A percentile compares a stretch with the other conserved stretches of the same genome.
Evolutionary conservation across 2,888 invertebrate genomes (phyloP).

Genomic region (Phrixothrix hirtus): DNA sequence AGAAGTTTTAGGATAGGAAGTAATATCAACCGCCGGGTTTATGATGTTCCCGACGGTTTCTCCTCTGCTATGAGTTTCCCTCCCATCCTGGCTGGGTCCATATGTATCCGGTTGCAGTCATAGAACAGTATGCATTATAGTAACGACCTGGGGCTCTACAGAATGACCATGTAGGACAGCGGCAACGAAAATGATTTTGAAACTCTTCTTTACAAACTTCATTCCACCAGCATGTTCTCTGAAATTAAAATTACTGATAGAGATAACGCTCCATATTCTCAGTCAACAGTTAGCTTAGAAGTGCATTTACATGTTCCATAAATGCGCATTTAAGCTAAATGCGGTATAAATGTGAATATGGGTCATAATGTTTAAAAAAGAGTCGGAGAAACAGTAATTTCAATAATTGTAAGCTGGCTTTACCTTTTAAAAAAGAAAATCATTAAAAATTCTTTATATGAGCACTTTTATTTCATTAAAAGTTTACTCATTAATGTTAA

Average conservation of each 20-base stretch:
- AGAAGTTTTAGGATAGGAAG: too few species aligned
- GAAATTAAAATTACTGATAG: slow-evolving; percentile 33
- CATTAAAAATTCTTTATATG: too few species aligned
- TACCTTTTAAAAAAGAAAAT: too few species aligned
- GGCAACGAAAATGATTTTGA: slow-evolving; percentile 82
- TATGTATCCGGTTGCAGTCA: slow-evolving; percentile 88
- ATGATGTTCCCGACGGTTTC: slow-evolving; percentile 24
- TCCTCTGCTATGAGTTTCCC: slow-evolving; percentile 43
- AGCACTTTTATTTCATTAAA: too few species aligned
- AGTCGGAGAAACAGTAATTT: too few species aligned
- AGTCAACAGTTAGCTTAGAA: too few species aligned
- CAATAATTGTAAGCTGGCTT: too few species aligned
- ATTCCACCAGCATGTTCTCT: slow-evolving; percentile 94
- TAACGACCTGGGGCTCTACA: slow-evolving; percentile 87
- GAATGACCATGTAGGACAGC: slow-evolving; percentile 86
- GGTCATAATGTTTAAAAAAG: too few species aligned
- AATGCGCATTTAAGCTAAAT: too few species aligned
- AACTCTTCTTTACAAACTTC: slow-evolving; percentile 93
- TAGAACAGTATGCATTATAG: slow-evolving; percentile 88
- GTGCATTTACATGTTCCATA: too few species aligned
- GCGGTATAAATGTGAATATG: too few species aligned
- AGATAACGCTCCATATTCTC: too few species aligned
- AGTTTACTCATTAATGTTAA: neutral
- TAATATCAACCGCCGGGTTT: slow-evolving; percentile 20
- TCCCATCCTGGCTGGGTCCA: slow-evolving; percentile 77